Evolutionary conservation across 2,113 vertebrate genomes (phyloP).

Genomic region (Xerus inauris): DNA sequence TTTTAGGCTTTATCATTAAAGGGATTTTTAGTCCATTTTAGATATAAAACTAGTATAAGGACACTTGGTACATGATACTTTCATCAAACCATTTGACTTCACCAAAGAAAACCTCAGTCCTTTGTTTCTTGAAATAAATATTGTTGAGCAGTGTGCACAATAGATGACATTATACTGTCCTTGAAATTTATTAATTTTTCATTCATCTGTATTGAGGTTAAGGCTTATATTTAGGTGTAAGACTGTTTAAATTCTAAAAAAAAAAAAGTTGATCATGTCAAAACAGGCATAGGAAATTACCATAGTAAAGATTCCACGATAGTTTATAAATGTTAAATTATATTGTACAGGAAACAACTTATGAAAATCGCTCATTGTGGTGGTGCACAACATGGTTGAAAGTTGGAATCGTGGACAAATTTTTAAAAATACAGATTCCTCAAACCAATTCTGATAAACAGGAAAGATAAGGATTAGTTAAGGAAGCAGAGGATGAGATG

Average conservation of each 20-base stretch:
- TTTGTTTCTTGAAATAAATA: background rate
- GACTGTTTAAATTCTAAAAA: constrained; percentile 27
- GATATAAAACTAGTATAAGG: background rate
- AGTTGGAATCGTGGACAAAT: background rate
- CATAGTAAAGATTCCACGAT: background rate
- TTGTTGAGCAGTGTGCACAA: background rate
- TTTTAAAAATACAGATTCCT: background rate
- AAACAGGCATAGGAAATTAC: background rate
- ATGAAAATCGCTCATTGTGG: background rate
- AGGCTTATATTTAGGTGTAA: background rate
- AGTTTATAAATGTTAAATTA: constrained; percentile 16
- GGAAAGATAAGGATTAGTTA: background rate
- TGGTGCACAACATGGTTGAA: background rate
- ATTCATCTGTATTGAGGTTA: background rate
- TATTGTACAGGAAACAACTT: background rate
- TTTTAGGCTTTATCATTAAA: constrained; percentile 10
- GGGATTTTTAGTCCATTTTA: background rate
- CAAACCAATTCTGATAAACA: background rate
- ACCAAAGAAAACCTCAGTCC: background rate
- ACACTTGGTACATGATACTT: background rate
- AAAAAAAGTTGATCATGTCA: background rate
- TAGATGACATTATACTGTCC: background rate
- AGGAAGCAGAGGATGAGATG: background rate
- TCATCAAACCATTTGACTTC: background rate
- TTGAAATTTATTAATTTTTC: constrained; percentile 15